Conservation (phyloP, 2,888 invertebrate genomes). For the Anthophora plumipes region DNA sequence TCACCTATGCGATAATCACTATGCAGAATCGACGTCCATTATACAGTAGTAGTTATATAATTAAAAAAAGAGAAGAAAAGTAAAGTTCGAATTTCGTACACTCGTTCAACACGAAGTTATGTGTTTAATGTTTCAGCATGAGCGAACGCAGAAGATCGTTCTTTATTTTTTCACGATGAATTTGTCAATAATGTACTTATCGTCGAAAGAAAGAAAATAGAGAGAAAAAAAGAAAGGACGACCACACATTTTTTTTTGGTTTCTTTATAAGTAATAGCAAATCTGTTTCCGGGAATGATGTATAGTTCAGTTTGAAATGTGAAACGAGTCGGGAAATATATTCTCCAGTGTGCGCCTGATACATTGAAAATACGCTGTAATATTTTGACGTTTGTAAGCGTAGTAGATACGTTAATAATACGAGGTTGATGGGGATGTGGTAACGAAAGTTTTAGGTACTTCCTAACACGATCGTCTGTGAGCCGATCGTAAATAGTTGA, state of each 20-base stretch:
- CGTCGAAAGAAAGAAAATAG: background rate
- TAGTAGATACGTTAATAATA: background rate
- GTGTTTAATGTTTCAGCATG: conserved; percentile 38
- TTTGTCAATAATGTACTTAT: conserved; percentile 24
- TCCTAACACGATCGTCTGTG: conserved; percentile 41
- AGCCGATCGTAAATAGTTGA: conserved; percentile 45
- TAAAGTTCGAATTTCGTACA: conserved; percentile 14
- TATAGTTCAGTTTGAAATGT: background rate
- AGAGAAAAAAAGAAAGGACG: background rate
- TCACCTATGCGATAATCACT: background rate
- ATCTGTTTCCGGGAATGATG: background rate
- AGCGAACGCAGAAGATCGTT: background rate
- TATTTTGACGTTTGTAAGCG: conserved; percentile 45
- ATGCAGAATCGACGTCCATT: conserved; percentile 26
- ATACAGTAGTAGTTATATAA: no score
- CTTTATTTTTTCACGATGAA: background rate
- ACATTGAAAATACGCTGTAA: conserved; percentile 33
- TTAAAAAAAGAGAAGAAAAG: no score
- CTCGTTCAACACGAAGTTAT: conserved; percentile 10
- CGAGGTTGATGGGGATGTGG: conserved; percentile 3
- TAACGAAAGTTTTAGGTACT: conserved; percentile 29
- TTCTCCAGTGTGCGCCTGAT: conserved; percentile 47
- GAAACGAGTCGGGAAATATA: conserved; percentile 34
- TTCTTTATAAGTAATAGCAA: no score
- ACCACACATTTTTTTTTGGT: no score